These are phyloP conservation scores for Dicrurus megarhynchus DNA, from an alignment of 2,113 vertebrate genomes.

Conservation along the genomic window DNA sequence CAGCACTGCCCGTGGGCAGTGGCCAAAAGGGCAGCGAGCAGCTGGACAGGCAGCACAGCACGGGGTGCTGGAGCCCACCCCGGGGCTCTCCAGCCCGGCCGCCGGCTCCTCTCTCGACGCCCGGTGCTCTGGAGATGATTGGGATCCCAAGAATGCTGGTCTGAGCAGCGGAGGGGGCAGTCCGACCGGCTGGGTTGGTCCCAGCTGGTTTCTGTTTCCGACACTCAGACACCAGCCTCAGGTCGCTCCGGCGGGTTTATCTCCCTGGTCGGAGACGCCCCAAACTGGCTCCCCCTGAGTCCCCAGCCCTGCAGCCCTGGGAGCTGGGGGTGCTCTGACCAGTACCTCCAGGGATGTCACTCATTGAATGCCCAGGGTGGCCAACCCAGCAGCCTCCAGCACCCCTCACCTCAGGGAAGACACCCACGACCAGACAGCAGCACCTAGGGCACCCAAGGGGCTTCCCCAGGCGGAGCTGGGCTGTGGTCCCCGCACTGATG, in stretches of 20 bases:
- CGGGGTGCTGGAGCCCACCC: background rate
- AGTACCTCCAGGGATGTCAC: background rate
- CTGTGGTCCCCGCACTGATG: background rate
- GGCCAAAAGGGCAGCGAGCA: background rate
- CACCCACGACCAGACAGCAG: background rate
- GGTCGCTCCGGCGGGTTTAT: constrained; percentile 25
- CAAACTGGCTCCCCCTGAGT: background rate
- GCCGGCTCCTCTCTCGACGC: background rate
- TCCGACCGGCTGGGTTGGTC: constrained; percentile 65
- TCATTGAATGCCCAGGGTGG: background rate
- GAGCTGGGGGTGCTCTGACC: background rate
- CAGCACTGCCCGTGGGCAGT: background rate
- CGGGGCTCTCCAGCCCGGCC: background rate
- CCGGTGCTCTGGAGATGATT: constrained; percentile 20
- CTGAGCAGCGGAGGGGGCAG: constrained; percentile 36
- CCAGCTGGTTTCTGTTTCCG: constrained; percentile 64
- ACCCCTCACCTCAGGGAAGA: fast-evolving
- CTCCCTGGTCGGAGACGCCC: background rate
- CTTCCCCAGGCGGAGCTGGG: background rate
- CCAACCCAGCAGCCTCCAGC: background rate
- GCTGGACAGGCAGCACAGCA: background rate
- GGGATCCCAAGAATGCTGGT: constrained; percentile 52
- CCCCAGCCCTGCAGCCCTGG: background rate
- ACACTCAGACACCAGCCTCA: constrained; percentile 57
- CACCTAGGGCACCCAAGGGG: background rate